phyloP scores from a whole-genome alignment of 1,140 invertebrate genomes.

The Nymphalis io region DNA sequence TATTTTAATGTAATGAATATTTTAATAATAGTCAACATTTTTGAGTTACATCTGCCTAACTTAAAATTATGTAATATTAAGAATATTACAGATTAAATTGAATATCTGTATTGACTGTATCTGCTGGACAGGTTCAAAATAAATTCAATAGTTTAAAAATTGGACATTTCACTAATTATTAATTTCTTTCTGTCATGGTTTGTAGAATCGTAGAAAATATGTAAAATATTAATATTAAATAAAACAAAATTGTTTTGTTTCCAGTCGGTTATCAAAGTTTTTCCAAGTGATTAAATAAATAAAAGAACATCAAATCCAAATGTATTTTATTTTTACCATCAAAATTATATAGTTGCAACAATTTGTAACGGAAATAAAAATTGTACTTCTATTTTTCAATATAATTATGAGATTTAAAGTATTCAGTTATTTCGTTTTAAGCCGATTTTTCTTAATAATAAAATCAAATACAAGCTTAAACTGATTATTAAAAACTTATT shows the following conservation, averaged over 20 bases:
- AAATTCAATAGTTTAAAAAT: neutral
- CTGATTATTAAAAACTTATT: too few relatives aligned
- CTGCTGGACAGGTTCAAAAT: constrained; percentile 7
- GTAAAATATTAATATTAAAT: constrained; percentile 15
- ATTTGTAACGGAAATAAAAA: too few relatives aligned
- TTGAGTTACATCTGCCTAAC: neutral
- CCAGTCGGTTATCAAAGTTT: constrained; percentile 21
- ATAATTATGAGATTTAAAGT: too few relatives aligned
- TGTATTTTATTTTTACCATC: neutral
- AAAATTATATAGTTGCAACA: neutral
- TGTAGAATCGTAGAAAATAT: constrained; percentile 6
- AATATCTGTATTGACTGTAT: neutral
- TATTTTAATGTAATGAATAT: too few relatives aligned
- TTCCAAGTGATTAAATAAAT: constrained; percentile 32
- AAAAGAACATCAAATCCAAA: constrained; percentile 20
- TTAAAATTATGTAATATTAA: neutral
- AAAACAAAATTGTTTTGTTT: constrained; percentile 16
- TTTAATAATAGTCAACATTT: too few relatives aligned
- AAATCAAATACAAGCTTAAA: too few relatives aligned
- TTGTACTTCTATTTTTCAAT: too few relatives aligned
- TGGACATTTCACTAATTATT: neutral
- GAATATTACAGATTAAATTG: neutral
- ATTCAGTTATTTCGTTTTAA: too few relatives aligned
- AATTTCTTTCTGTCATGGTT: constrained; percentile 24
- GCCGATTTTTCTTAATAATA: too few relatives aligned